phyloP scores from a whole-genome alignment of 30 jellyfish, hydroid and myxozoan genomes.

The Morbakka virulenta region DNA sequence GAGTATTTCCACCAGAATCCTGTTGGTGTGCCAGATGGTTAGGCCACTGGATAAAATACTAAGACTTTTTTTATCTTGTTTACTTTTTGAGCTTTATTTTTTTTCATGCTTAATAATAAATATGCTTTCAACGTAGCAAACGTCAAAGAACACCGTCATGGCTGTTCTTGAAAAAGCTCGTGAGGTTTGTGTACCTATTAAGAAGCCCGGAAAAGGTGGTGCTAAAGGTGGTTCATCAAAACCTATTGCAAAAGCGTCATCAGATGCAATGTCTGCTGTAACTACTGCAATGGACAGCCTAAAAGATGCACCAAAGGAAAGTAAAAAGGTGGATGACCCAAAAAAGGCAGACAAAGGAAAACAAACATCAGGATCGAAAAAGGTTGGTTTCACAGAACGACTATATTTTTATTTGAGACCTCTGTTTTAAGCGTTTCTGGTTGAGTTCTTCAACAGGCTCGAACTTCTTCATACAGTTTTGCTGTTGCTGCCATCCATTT shows the following conservation, averaged over 20 bases:
- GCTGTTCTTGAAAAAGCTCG: slow-evolving; percentile 78
- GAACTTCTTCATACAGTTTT: background rate
- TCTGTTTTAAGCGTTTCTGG: no score
- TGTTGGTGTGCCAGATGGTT: no score
- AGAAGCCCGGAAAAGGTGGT: slow-evolving; percentile 16
- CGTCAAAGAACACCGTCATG: slow-evolving; percentile 66
- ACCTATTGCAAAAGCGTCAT: slow-evolving; percentile 3
- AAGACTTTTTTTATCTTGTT: background rate
- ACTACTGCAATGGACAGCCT: slow-evolving; percentile 18
- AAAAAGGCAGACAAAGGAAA: slow-evolving; percentile 17
- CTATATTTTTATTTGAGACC: no score
- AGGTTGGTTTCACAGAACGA: no score
- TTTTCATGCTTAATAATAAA: no score
- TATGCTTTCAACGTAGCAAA: no score
- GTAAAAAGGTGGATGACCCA: slow-evolving; percentile 17
- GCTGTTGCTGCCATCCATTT: no score
- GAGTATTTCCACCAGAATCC: no score
- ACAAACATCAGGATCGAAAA: background rate
- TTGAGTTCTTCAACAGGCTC: no score
- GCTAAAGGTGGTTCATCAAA: slow-evolving; percentile 15
- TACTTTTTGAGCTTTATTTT: slow-evolving; percentile 50
- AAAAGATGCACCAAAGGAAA: slow-evolving; percentile 30
- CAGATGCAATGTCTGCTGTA: background rate
- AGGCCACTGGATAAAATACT: no score
- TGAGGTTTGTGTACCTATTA: slow-evolving; percentile 77